Evolutionary conservation across 1,140 invertebrate species (phyloP).

Genomic region (Drosophila elegans): DNA sequence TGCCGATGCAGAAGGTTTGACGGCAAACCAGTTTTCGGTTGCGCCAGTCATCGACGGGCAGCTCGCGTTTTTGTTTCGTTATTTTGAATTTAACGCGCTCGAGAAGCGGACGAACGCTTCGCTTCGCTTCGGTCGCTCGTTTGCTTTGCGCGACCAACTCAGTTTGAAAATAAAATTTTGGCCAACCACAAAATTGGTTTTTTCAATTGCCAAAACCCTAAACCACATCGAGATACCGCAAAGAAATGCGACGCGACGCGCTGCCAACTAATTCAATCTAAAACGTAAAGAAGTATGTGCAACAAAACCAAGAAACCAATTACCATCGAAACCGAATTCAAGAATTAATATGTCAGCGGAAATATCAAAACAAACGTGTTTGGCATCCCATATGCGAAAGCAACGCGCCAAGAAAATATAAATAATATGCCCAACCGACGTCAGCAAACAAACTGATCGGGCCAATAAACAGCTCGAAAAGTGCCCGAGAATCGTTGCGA

Average conservation of each 20-base stretch:
- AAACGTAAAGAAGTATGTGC: constrained; percentile 67
- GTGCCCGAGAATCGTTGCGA: constrained; percentile 37
- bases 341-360: constrained; percentile 68
- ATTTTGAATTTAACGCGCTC: no score
- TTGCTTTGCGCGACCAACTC: constrained; percentile 64
- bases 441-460: constrained; percentile 49
- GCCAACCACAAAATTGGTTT: constrained; percentile 68
- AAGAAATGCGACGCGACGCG: constrained; percentile 74
- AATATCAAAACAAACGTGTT: constrained; percentile 80
- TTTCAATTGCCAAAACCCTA: constrained; percentile 49
- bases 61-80: constrained; percentile 30
- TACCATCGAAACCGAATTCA: constrained; percentile 32
- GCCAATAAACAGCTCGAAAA: constrained; percentile 46
- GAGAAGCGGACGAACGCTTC: constrained; percentile 36
- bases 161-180: constrained; percentile 78
- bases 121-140: constrained; percentile 51
- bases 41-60: constrained; percentile 66
- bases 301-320: constrained; percentile 15
- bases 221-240: constrained; percentile 39
- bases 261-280: constrained; percentile 38
- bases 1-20: constrained; percentile 25
- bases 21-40: constrained; percentile 46
- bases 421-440: constrained; percentile 33
- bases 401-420: constrained; percentile 62
- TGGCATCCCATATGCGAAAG: constrained; percentile 62